Evolutionary conservation across 2,113 vertebrate species (phyloP), one percentile per base, ranked within the genome.

Genomic region (Barnardius zonarius): DNA sequence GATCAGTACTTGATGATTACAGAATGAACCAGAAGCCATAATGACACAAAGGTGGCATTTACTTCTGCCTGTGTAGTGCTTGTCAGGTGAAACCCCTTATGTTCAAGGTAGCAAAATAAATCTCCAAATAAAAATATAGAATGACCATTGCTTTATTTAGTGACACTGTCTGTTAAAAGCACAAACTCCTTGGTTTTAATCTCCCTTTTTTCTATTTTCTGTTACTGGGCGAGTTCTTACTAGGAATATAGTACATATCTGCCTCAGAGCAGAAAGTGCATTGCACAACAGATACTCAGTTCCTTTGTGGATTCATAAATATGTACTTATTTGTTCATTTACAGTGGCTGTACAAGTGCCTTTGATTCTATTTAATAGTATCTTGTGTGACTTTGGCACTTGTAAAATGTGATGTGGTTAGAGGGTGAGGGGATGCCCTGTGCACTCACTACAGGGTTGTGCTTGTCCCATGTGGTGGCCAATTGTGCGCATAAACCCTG

Each of bases 391-490:
- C 30, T 66, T 80, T 23, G 16, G 49, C 33, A 41, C 55, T 39
- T 70, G 35, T 86, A 43, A 63, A 79, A n/a, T 61, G 5, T 51
- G 69, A 11, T 51, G 15, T 3, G 31, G 28, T 44, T 54, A 27
- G 73, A 57, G 41, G 33, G 35, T 39, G 46, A 85, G 57, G 41
- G 55, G 33, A 24, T 1, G 5, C 17, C 19, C 33, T 8, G 13
- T 28, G 5, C 0, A 2, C 41, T 57, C 15, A 43, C 22, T 5
- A 0, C 54, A 49, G 55, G 73, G n/a, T 63, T 11, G 4, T 49
- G 77, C 63, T 41, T n/a, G 12, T 16, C 23, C 61, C 0, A 0
- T 3, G 1, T 43, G 8, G 41, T 8, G 24, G 6, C 64, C 69
- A 37, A 9, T 7, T 20, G 39, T 30, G 67, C 69, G 49, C 80